Conservation (phyloP, 2,113 vertebrate species). For the Octodon degus region DNA sequence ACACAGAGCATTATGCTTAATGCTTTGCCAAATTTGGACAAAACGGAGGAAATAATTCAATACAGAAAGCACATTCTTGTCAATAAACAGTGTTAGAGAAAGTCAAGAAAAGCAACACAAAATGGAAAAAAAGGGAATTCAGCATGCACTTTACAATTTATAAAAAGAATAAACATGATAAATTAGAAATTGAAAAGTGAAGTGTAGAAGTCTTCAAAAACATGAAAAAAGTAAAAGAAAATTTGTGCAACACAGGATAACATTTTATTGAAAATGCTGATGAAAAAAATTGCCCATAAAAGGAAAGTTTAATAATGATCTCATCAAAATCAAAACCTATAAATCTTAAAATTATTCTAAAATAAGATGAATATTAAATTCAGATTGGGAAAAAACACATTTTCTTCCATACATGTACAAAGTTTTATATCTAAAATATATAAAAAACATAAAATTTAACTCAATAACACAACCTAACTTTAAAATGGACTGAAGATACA, state of each 20-base stretch:
- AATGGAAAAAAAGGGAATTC: neutral
- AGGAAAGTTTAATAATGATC: neutral
- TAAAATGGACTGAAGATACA: neutral
- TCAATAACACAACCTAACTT: neutral
- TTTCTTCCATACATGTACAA: neutral
- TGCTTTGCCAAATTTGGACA: neutral
- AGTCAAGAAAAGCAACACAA: neutral
- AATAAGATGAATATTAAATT: neutral
- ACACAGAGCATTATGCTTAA: neutral
- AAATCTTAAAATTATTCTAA: neutral
- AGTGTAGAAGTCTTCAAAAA: neutral
- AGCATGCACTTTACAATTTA: neutral
- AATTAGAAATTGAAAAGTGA: neutral
- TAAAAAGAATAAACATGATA: neutral
- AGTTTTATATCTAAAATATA: neutral
- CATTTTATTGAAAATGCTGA: neutral
- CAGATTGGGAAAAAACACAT: neutral
- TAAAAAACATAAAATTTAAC: neutral
- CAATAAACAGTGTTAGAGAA: neutral
- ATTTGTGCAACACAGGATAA: neutral
- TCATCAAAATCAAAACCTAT: neutral
- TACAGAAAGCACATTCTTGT: neutral
- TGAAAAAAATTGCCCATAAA: neutral
- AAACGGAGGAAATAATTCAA: neutral
- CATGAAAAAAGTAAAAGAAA: neutral